These are phyloP conservation scores for Pachypanchax playfairii DNA, from an alignment of 2,113 vertebrate species.

Conservation along the genomic window DNA sequence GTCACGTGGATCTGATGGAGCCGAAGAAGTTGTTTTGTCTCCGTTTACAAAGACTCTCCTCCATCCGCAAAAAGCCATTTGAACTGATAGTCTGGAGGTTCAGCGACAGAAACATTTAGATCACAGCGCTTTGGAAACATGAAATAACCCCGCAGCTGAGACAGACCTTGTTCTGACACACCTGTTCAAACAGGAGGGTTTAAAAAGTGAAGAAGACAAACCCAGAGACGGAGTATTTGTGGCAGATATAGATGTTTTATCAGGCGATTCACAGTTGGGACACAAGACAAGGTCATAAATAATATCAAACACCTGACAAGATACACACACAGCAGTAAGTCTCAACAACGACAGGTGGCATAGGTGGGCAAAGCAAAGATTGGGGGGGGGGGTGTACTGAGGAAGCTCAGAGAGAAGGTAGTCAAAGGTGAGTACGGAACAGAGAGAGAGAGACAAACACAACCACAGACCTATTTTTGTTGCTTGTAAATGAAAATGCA, in stretches of 20 bases:
- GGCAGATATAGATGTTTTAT: constrained; percentile 85
- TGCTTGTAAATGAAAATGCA: constrained; percentile 42
- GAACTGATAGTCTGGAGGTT: constrained; percentile 14
- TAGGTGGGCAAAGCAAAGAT: constrained; percentile 73
- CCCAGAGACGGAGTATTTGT: constrained; percentile 60
- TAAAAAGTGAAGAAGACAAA: constrained; percentile 42
- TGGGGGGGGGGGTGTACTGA: constrained; percentile 62
- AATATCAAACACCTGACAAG: constrained; percentile 82
- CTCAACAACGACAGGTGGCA: constrained; percentile 73
- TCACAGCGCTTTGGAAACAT: neutral
- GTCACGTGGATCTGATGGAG: neutral
- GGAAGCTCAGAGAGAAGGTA: constrained; percentile 48
- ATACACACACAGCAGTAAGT: constrained; percentile 77
- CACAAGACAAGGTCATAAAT: constrained; percentile 86
- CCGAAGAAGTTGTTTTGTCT: too few species aligned
- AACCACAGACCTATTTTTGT: constrained; percentile 56
- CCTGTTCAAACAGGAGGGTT: constrained; percentile 2
- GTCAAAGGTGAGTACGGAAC: constrained; percentile 50
- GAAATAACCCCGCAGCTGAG: neutral
- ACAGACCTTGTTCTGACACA: neutral
- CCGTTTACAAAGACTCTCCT: constrained; percentile 27
- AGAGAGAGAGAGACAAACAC: constrained; percentile 69
- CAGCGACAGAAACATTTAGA: neutral
- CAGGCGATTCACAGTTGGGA: constrained; percentile 83
- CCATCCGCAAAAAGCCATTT: constrained; percentile 31